Evolutionary conservation across 2,797 vertebrate species (phyloP).

Genomic region (Sebastes iracundus): DNA sequence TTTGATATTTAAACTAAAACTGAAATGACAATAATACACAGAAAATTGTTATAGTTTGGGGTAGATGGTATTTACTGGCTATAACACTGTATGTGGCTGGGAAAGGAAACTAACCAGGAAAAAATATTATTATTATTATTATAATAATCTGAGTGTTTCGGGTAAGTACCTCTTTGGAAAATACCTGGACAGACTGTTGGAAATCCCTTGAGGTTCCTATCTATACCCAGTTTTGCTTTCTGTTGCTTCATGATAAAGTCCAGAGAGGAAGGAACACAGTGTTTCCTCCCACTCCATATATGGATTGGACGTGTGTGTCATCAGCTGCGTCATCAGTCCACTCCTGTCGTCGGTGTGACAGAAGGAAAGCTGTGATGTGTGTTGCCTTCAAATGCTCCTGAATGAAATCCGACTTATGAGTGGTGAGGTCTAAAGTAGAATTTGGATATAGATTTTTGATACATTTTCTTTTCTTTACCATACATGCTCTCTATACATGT

Average conservation of each 20-base stretch:
- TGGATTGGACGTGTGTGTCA: not conserved
- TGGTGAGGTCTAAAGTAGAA: fast-evolving
- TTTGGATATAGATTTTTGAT: not conserved
- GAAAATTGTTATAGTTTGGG: too few species aligned
- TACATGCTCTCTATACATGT: too few species aligned
- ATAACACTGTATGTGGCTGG: not conserved
- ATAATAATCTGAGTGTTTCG: not conserved
- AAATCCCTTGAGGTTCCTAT: constrained; percentile 2
- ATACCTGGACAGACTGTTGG: not conserved
- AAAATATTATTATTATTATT: not conserved
- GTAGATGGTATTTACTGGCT: not conserved
- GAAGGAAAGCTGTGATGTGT: not conserved
- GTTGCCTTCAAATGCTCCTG: constrained; percentile 43
- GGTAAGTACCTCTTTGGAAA: not conserved
- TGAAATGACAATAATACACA: not conserved
- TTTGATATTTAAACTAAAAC: not conserved
- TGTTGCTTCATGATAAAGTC: not conserved
- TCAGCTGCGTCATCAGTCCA: not conserved
- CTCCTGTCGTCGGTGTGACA: not conserved
- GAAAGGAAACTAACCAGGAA: not conserved
- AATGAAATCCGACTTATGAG: not conserved
- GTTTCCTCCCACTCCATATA: constrained; percentile 22
- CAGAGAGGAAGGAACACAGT: not conserved
- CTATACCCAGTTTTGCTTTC: constrained; percentile 42
- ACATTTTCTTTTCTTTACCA: not conserved